phyloP scores from a whole-genome alignment of 2,888 invertebrate genomes.

The Leptinotarsa peninsularis region DNA sequence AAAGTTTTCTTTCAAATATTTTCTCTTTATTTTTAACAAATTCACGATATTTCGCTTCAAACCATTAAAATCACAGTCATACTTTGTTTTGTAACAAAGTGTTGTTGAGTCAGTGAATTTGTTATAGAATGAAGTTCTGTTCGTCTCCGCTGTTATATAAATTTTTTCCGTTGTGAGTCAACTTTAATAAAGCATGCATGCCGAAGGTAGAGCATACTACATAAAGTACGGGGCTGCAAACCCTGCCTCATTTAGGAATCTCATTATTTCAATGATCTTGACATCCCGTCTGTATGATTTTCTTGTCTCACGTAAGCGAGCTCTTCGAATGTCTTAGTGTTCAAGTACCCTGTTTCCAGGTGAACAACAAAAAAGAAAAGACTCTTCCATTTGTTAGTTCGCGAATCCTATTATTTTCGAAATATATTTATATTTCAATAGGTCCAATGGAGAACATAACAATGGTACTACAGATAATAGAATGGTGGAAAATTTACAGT shows the following conservation, averaged over 20 bases:
- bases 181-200: neutral
- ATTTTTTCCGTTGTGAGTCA: neutral
- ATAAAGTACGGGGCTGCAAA: neutral
- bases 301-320: neutral
- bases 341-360: neutral
- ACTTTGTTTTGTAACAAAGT: too few species aligned
- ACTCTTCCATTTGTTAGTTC: neutral
- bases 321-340: neutral
- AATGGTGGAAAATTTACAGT: too few species aligned
- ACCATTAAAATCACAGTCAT: too few species aligned
- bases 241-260: neutral
- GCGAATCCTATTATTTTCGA: too few species aligned
- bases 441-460: too few species aligned
- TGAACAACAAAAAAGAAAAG: neutral
- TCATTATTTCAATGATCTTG: slow-evolving; percentile 6
- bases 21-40: too few species aligned
- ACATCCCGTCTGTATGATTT: neutral
- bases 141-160: neutral
- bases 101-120: too few species aligned
- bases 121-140: too few species aligned
- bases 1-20: too few species aligned
- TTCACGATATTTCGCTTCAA: too few species aligned
- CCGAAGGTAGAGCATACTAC: neutral
- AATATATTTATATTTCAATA: too few species aligned
- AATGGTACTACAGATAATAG: too few species aligned